Conservation (phyloP, 1,140 invertebrate genomes). For the Acromyrmex echinatior region DNA sequence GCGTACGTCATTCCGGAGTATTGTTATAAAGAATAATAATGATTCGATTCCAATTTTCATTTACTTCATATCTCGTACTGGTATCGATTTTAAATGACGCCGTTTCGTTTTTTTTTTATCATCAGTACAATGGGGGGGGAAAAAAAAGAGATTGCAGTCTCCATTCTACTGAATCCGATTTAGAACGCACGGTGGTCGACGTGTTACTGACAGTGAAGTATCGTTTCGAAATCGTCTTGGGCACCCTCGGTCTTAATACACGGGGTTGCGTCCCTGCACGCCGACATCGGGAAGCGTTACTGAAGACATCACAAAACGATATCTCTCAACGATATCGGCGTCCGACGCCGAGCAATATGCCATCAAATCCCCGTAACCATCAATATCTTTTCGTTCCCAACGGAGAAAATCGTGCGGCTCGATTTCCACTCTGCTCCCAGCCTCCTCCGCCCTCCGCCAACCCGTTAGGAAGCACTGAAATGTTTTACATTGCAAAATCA, state of each 20-base stretch:
- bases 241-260: constrained; percentile 62
- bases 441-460: constrained; percentile 55
- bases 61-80: background rate
- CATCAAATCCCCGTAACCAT: constrained; percentile 87
- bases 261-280: constrained; percentile 53
- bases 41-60: background rate
- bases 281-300: constrained; percentile 82
- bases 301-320: constrained; percentile 86
- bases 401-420: constrained; percentile 66
- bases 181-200: constrained; percentile 30
- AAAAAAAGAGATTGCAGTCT: constrained; percentile 9
- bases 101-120: constrained; percentile 1
- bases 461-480: constrained; percentile 79
- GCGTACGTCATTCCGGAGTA: background rate
- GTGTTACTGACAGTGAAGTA: constrained; percentile 75
- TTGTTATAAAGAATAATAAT: background rate
- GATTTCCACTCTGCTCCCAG: constrained; percentile 69
- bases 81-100: background rate
- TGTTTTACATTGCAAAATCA: constrained; percentile 87
- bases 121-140: background rate
- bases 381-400: constrained; percentile 83
- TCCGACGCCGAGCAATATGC: constrained; percentile 84
- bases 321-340: constrained; percentile 77
- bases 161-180: constrained; percentile 35
- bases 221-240: constrained; percentile 78